Evolutionary conservation across 2,113 vertebrate species (phyloP), one percentile per base, ranked within the genome.

Genomic region (Speoplatyrhinus poulsoni): DNA sequence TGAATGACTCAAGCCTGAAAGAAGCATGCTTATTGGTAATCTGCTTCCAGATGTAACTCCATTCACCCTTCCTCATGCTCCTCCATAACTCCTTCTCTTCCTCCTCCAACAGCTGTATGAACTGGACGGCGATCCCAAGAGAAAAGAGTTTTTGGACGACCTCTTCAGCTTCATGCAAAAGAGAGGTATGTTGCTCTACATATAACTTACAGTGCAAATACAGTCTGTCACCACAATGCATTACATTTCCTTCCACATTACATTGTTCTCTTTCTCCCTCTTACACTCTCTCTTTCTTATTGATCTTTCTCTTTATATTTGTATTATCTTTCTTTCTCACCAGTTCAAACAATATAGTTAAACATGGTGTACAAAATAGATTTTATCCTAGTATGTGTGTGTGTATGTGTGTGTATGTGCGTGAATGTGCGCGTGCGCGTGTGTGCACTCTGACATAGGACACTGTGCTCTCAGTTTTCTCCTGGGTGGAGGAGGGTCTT

Each of bases 131-230:
- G 96, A 98, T 84, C 96, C 97, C 59, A 95, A 96, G 83, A 94
- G 98, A 77, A 99, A 99, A 74, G 96, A 99, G 86, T 99, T 99
- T 81, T 90, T 99, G 75, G 97, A 99, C 0, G 95, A 98, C 79
- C 89, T 99, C 63, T 99, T 99, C 91, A 97, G 94, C 87, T 99
- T 99, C 88, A 99, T 99, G 97, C 97, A 99, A 85, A 98, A 98
- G 76, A 88, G 97, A 94, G 97, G 97, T 99, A 90, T 82, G 91
- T 33, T 11, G 56, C 19, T 52, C 56, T 32, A 17, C 32, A 12
- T 26, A 10, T 17, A 12, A 16, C 52, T 13, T 7, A 6, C 17
- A 8, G 17, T 26, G 11, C 56, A 17, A 19, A 17, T 26, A 3
- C 12, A 4, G 19, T 58, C 56, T 33, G 17, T 58, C 56, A 41